Evolutionary conservation across 2,113 vertebrate genomes (phyloP), one percentile per base, ranked within the genome.

Genomic region (Chroicocephalus ridibundus): DNA sequence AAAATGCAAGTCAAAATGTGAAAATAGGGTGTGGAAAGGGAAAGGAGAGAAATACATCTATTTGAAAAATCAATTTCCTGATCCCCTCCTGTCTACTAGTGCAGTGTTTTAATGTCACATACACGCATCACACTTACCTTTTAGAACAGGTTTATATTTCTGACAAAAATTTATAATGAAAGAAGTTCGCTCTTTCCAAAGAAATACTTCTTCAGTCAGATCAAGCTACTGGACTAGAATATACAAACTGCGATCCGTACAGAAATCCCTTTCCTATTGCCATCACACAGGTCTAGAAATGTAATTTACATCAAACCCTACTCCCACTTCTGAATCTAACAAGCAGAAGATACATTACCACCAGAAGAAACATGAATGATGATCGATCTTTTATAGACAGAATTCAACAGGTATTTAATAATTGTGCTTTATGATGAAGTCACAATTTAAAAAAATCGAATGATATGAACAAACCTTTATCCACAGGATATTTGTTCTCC

Each of bases 291-390:
- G 34, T 60, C 66, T 95, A 94, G 96, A 97, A 88, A 96, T 47
- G 58, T 93, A 86, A 87, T 82, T 95, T 94, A 66, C 66, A 94
- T 74, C 80, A 81, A 83, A n/a, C 84, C 80, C 77, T 31, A 34
- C 46, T 97, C 88, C 89, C 85, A 97, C 64, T 46, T 86, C 57
- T 89, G 92, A 94, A 92, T 61, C 38, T 92, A 85, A 81, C 51
- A 94, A 92, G 88, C 68, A 93, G 72, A 94, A 84, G 21, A 76
- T 60, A 86, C 8, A 3, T 47, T 44, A 51, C 25, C 42, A 93
- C 42, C 75, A 93, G 90, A 95, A 97, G 75, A 95, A 88, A 82
- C 74, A 83, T 5, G 57, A 91, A 57, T 54, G 75, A 91, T 54
- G 44, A 69, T 57, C 6, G 9, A 66, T 69, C 34, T 21, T 92